Evolutionary conservation across 1,140 invertebrate species (phyloP), one percentile per base, ranked within the genome.

Genomic region (Leptopilina boulardi): DNA sequence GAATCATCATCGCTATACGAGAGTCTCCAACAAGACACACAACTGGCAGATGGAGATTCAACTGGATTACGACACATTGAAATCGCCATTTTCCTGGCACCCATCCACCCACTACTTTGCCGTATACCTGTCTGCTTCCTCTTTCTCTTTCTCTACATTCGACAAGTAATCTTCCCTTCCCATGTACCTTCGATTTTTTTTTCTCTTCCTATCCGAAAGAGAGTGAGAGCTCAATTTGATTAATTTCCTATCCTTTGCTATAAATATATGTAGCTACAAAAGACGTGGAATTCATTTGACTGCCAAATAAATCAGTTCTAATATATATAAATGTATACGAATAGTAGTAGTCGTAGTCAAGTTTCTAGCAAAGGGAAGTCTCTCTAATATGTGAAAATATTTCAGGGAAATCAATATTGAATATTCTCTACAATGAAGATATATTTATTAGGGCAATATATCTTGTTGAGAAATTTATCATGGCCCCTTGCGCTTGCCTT

Each of bases 41-140:
- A 78, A 78, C 56, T 72, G 73, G 78, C 81, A 79, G 77, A 81
- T 80, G 78, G 79, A 73, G 77, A 77, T 84, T 81, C 74, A 81
- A 81, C 75, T 76, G 75, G 80, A 80, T 80, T 82, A 82, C 77
- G 79, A 79, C 81, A 79, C 80, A 71, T 82, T 76, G 71, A 81
- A 80, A 80, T 78, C 79, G 77, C 51, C 54, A 13, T 77, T 75
- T 79, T 82, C 73, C 79, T 82, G 80, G 80, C 77, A 82, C 77
- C 71, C 59, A 76, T 79, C 77, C 80, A 82, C 71, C 77, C 72
- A 77, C 80, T 82, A 66, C 59, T 66, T 66, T 66, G 26, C 59
- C 59, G 13, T 23, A 15, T 66, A 66, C 23, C 56, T 66, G 56
- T 26, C 59, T 66, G 21, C 59, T 66, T 66, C 59, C 26, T 23